Evolutionary conservation across 2,113 vertebrate genomes (phyloP), one percentile per base, ranked within the genome.

Genomic region (Neoarius graeffei): DNA sequence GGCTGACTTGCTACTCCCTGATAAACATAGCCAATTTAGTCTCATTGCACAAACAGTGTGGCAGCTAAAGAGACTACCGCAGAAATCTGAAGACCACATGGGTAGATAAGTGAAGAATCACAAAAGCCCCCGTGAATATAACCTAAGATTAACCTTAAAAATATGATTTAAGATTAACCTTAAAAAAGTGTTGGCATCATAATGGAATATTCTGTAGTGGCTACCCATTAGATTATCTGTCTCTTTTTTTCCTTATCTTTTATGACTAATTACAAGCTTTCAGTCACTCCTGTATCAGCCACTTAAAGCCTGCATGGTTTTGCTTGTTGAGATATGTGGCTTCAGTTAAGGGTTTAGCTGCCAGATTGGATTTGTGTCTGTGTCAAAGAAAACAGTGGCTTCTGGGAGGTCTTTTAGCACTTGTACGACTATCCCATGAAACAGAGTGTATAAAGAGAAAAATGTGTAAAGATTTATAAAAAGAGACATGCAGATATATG

Each of bases 331-430:
- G 59, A 76, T 88, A 83, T 90, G 88, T 87, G 91, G 88, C 89
- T 82, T 62, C 2, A 69, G 91, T 89, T 84, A 54, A 85, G 85
- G 19, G 86, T 66, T 88, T 54, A 30, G 62, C 82, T 88, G 88
- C 90, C 89, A 90, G 91, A 85, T 90, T 93, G 23, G 86, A 89
- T 90, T 86, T 87, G 90, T 86, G 74, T 92, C 89, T 83, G n/a
- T 91, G 91, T 90, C 81, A 94, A 92, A 91, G 85, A 93, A 93
- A 93, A 90, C 81, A 90, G 77, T n/a, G 56, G 89, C 90, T 93
- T 90, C 93, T 91, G 92, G 93, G 93, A 93, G 93, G 93, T 94
- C 93, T 91, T 90, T 50, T 67, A 67, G 42, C 59, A 88, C 89
- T 71, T 83, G 60, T 83, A 86, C 48, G 19, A 66, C 80, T 85